These are phyloP conservation scores for Drosophila incognita DNA, from an alignment of 2,888 invertebrate genomes.

Conservation along the genomic window DNA sequence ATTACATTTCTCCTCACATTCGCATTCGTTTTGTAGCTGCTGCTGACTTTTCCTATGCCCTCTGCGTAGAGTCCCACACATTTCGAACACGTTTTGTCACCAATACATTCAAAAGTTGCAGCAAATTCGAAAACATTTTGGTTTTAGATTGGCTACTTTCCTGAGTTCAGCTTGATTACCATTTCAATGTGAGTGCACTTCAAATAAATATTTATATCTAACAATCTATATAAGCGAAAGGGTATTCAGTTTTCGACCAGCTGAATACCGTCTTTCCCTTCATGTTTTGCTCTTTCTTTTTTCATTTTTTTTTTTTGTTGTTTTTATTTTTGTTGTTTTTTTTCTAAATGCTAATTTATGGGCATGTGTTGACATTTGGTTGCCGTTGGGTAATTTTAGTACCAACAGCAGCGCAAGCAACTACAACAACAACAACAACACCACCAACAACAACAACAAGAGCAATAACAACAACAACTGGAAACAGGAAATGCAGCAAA, in stretches of 20 bases:
- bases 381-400: constrained; percentile 80
- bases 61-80: not conserved
- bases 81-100: not conserved
- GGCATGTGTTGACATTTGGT: constrained; percentile 82
- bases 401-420: constrained; percentile 50
- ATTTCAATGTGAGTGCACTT: not conserved
- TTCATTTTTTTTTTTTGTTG: constrained; percentile 30
- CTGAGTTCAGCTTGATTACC: not conserved
- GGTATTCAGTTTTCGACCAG: constrained; percentile 9
- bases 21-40: constrained; percentile 66
- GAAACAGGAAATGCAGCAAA: constrained; percentile 80
- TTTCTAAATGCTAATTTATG: constrained; percentile 80
- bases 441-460: constrained; percentile 24
- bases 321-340: constrained; percentile 45
- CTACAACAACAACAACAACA: constrained; percentile 20
- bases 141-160: fast-evolving
- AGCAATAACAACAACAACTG: constrained; percentile 51
- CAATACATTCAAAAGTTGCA: not conserved
- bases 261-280: constrained; percentile 11
- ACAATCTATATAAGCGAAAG: constrained; percentile 1
- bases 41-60: constrained; percentile 52
- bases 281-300: constrained; percentile 40
- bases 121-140: not conserved
- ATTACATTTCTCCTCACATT: constrained; percentile 81
- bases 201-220: too few species aligned